Conservation (phyloP, 2,888 invertebrate species). For the Eucriotettix oculatus region DNA sequence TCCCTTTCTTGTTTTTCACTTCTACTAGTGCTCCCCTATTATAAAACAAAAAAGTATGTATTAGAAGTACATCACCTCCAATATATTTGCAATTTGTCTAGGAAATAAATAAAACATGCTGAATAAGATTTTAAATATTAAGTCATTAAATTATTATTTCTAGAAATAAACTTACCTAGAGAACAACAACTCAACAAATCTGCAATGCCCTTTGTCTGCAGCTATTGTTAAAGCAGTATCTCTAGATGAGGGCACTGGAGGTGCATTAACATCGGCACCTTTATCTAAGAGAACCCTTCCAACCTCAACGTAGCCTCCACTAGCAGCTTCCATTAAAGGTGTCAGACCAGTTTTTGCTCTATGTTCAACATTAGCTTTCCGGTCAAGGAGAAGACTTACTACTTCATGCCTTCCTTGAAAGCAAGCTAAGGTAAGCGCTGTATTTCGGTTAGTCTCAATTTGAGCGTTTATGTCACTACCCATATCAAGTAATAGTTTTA, state of each 20-base stretch:
- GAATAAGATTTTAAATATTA: neutral
- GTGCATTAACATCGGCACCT: conserved; percentile 96
- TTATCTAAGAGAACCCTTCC: conserved; percentile 89
- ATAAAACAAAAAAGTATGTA: conserved; percentile 12
- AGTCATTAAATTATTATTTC: neutral
- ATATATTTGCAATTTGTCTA: too few species aligned
- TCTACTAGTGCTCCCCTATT: conserved; percentile 76
- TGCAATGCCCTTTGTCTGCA: conserved; percentile 97
- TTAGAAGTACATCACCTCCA: too few species aligned
- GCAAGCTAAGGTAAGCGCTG: conserved; percentile 94
- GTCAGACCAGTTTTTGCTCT: conserved; percentile 97
- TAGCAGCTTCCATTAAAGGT: conserved; percentile 98
- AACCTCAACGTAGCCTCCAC: conserved; percentile 97
- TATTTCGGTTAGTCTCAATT: conserved; percentile 98
- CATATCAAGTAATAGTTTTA: conserved; percentile 86
- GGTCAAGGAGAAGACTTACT: conserved; percentile 84
- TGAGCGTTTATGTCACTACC: conserved; percentile 99
- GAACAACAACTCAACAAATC: conserved; percentile 72
- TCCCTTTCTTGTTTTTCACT: conserved; percentile 98
- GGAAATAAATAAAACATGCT: neutral
- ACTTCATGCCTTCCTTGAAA: conserved; percentile 99
- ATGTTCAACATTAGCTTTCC: conserved; percentile 97
- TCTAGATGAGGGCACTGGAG: conserved; percentile 92
- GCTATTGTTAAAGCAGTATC: conserved; percentile 98
- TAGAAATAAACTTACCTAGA: conserved; percentile 31